A percentile compares a stretch with the other conserved stretches of the same genome.
Conservation (phyloP, 2,797 vertebrate genomes). For the Rhodeus uyekii region DNA sequence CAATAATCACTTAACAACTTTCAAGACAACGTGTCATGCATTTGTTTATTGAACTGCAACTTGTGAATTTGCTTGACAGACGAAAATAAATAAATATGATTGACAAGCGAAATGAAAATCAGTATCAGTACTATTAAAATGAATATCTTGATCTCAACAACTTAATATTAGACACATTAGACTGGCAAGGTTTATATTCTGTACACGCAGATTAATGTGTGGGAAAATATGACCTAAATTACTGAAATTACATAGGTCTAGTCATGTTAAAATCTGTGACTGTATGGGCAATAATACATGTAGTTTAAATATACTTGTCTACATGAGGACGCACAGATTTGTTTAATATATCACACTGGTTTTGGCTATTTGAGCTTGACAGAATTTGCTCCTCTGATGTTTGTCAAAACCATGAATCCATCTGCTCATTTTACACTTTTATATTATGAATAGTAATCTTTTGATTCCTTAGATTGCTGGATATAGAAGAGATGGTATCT, state of each 20-base stretch:
- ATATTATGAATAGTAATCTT: not conserved
- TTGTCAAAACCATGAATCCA: not conserved
- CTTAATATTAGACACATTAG: not conserved
- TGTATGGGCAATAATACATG: not conserved
- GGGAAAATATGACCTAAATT: not conserved
- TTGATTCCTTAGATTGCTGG: not conserved
- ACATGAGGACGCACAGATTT: not conserved
- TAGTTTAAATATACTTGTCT: not conserved
- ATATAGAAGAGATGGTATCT: not conserved
- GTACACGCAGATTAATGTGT: not conserved
- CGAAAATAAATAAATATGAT: not conserved
- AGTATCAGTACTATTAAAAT: not conserved
- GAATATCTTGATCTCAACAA: not conserved
- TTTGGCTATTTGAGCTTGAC: not conserved
- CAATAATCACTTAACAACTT: no score
- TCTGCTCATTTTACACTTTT: not conserved
- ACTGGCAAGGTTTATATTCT: not conserved
- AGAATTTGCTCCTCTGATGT: not conserved
- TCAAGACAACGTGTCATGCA: not conserved
- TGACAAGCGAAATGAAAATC: not conserved
- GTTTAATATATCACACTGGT: not conserved
- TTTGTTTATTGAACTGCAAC: not conserved
- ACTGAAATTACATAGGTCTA: not conserved
- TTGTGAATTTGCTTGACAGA: not conserved
- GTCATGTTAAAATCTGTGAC: not conserved